These are phyloP conservation scores for Drosophila heteroneura DNA, from an alignment of 2,888 invertebrate genomes.

Conservation along the genomic window DNA sequence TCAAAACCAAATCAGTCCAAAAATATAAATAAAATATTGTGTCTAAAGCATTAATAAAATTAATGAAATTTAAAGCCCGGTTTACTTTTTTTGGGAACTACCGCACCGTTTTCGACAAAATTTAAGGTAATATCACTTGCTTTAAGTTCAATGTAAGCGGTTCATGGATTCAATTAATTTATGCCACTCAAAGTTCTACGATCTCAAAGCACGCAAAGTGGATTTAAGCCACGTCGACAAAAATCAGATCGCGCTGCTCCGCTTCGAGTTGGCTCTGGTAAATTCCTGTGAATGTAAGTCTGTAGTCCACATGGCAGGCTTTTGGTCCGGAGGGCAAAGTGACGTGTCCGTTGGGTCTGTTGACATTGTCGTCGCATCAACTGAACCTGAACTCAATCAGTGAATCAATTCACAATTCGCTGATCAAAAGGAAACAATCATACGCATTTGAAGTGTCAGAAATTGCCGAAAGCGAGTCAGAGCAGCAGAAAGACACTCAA, in stretches of 20 bases:
- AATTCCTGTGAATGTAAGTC: slow-evolving; percentile 31
- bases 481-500: slow-evolving; percentile 1
- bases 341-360: slow-evolving; percentile 44
- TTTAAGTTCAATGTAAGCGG: neutral
- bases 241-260: slow-evolving; percentile 20
- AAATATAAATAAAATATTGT: neutral
- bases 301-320: slow-evolving; percentile 17
- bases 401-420: slow-evolving; percentile 82
- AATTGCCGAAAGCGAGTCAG: slow-evolving; percentile 66
- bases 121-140: neutral
- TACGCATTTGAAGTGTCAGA: slow-evolving; percentile 82
- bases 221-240: slow-evolving; percentile 10
- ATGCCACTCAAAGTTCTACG: neutral
- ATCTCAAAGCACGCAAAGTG: neutral
- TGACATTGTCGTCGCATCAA: slow-evolving; percentile 77
- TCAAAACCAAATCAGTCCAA: neutral
- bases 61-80: neutral
- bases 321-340: slow-evolving; percentile 29
- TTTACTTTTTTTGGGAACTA: neutral
- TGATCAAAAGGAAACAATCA: slow-evolving; percentile 84
- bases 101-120: neutral
- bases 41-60: rapidly evolving
- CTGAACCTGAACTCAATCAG: slow-evolving; percentile 81
- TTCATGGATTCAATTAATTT: neutral
- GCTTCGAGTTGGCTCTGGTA: slow-evolving; percentile 8